phyloP scores from a whole-genome alignment of 1,140 invertebrate genomes.

The Zophobas morio region DNA sequence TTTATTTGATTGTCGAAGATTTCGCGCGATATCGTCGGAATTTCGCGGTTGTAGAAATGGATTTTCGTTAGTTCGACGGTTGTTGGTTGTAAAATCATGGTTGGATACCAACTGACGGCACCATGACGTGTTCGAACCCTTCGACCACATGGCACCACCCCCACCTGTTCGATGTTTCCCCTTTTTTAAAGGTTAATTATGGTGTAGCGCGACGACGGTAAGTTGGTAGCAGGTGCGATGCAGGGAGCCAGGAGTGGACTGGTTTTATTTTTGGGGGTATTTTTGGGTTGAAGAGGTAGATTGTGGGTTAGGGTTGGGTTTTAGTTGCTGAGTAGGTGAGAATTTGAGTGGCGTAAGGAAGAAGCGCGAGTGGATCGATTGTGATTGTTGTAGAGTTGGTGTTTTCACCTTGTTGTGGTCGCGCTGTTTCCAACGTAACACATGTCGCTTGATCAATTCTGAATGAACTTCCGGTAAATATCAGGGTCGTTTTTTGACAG shows the following conservation, averaged over 20 bases:
- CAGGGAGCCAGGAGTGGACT: no score
- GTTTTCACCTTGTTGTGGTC: neutral
- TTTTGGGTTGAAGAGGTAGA: neutral
- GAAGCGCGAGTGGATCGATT: neutral
- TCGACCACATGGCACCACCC: slow-evolving; percentile 5
- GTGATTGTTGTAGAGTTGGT: neutral
- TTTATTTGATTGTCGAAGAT: slow-evolving; percentile 58
- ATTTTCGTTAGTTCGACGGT: slow-evolving; percentile 65
- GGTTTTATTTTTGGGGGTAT: neutral
- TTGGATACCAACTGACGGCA: slow-evolving; percentile 44
- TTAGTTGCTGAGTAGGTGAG: no score
- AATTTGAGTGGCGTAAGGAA: neutral
- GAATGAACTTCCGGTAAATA: neutral
- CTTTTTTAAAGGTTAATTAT: slow-evolving; percentile 45
- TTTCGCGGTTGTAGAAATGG: slow-evolving; percentile 61
- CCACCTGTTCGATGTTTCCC: slow-evolving; percentile 11
- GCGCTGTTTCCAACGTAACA: slow-evolving; percentile 6
- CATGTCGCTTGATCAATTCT: slow-evolving; percentile 42
- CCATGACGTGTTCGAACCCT: slow-evolving; percentile 21
- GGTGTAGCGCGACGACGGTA: slow-evolving; percentile 6
- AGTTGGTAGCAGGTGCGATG: slow-evolving; percentile 2
- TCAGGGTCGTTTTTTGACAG: neutral
- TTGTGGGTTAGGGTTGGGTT: neutral
- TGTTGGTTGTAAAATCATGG: slow-evolving; percentile 59
- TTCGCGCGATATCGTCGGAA: slow-evolving; percentile 59